Percentiles rank a stretch among this genome's conserved stretches.
phyloP scores from a whole-genome alignment of 1,140 invertebrate genomes.

The Belonocnema kinseyi region DNA sequence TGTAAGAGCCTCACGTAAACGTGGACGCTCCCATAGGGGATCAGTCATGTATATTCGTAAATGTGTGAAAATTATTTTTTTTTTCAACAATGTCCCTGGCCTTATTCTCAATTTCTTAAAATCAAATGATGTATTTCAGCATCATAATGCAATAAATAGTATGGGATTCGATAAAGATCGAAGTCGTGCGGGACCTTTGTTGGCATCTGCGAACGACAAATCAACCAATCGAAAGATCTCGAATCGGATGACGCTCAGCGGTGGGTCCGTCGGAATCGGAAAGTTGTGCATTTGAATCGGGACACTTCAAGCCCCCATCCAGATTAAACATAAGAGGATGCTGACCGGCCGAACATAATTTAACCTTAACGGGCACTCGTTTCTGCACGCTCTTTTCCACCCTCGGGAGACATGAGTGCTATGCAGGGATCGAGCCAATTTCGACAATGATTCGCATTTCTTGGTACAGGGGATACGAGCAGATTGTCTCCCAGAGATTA shows the following conservation, averaged over 20 bases:
- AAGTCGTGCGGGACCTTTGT: no score
- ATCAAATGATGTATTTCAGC: no score
- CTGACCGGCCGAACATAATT: conserved; percentile 49
- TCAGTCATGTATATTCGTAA: no score
- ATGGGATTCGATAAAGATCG: no score
- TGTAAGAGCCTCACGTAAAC: no score
- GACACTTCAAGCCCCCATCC: conserved; percentile 59
- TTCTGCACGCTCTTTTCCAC: conserved; percentile 5
- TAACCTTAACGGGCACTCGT: conserved; percentile 47
- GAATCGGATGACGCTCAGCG: conserved; percentile 61
- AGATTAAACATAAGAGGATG: conserved; percentile 55
- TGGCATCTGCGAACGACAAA: no score
- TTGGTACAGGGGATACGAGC: neutral
- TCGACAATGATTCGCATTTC: conserved; percentile 30
- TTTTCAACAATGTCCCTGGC: no score
- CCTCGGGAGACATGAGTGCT: no score
- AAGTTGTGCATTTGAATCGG: conserved; percentile 64
- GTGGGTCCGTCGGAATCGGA: conserved; percentile 58
- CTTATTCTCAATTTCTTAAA: no score
- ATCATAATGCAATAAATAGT: no score
- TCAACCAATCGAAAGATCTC: conserved; percentile 30
- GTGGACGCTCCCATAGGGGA: no score
- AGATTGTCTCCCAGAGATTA: conserved; percentile 18
- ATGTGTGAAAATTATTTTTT: no score
- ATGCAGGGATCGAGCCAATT: conserved; percentile 36